Conservation (phyloP, 2,113 vertebrate genomes). For the Chrysochloris asiatica region DNA sequence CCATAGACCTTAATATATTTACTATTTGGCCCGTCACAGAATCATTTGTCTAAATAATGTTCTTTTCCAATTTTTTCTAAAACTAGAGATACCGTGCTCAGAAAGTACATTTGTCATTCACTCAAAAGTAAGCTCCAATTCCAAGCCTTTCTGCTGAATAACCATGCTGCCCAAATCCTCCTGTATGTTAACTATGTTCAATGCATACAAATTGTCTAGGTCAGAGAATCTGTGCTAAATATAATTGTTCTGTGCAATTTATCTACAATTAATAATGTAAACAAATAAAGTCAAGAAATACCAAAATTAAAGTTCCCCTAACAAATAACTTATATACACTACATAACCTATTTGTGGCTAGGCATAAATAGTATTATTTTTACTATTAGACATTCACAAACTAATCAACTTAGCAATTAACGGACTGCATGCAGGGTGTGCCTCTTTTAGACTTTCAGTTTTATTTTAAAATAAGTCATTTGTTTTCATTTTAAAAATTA, state of each 20-base stretch:
- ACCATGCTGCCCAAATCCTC: constrained; percentile 15
- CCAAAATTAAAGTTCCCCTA: constrained; percentile 7
- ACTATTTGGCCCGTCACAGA: background rate
- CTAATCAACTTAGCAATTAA: constrained; percentile 10
- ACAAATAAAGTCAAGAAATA: constrained; percentile 14
- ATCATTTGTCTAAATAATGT: background rate
- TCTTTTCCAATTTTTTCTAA: constrained; percentile 26
- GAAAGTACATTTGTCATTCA: constrained; percentile 25
- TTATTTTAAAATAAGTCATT: background rate
- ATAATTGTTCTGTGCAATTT: background rate
- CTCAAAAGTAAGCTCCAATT: constrained; percentile 44
- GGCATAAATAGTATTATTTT: background rate
- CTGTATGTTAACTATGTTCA: background rate
- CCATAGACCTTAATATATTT: background rate
- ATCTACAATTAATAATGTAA: background rate
- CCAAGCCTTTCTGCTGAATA: constrained; percentile 51
- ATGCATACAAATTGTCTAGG: background rate
- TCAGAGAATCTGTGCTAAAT: background rate
- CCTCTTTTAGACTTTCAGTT: background rate
- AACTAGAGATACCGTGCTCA: constrained; percentile 13
- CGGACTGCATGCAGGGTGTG: background rate
- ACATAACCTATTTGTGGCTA: background rate
- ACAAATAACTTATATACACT: background rate
- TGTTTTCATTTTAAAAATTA: background rate
- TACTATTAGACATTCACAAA: background rate